Base-by-base conservation (phyloP, 2,888 invertebrate genomes). In the Lasioglossum zephyrum region DNA sequence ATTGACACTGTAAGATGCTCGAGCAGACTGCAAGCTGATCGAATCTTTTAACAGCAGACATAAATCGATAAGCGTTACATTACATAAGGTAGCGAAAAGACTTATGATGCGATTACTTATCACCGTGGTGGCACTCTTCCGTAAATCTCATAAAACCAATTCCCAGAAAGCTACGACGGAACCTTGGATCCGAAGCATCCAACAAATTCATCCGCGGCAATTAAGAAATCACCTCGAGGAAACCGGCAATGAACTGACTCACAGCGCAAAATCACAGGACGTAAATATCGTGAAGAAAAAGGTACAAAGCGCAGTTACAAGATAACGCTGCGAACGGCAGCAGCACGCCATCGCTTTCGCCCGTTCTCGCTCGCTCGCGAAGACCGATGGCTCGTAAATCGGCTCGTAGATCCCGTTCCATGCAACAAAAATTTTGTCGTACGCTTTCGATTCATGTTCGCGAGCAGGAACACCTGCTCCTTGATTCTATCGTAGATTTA, bases 221-320 rank as follows among this genome's bases (percentile, higher is more conserved):
- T 79, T 79, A 85, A 41, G 72, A 22, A 85, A 47, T 36, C 39
- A 69, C 39, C 49, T 66, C 63, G 44, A 70, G 69, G 78, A 41
- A 79, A 18, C 39, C 31, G 84, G 47, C 26, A 44, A 66, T 31
- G 13, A 49, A 60, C 63, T 79, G 84, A 73, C 36, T 84, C 85
- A 84, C 57, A 11, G 41, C 26, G 41, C 47, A 44, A 69, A 73
- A 49, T 47, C 53, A 26, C 73, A 3, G 49, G n/a, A 60, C 80
- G 78, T 49, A 60, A 41, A 82, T 57, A 69, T 39, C 26, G 69
- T 4, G 26, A 44, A 36, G 22, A 63, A 76, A 76, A 47, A 63
- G 36, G 53, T 53, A 41, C 49, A 47, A 77, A 66, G 80, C 78
- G 75, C 69, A 69, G 69, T 69, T 69, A 39, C 69, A 69, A 77